phyloP scores from a whole-genome alignment of 2,888 invertebrate genomes.

The Tetranychus truncatus region DNA sequence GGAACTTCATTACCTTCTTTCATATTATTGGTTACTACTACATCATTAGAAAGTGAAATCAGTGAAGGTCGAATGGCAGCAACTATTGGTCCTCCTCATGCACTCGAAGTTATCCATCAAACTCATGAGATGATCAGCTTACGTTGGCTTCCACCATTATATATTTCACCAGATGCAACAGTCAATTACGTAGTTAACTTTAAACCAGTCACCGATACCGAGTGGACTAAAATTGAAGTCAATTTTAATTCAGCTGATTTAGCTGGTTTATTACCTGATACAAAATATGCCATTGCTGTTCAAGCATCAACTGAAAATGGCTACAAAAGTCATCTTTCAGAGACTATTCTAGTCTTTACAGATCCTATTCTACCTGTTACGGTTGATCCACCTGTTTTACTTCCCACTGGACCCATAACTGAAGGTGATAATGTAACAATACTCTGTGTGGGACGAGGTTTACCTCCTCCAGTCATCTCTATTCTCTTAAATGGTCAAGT shows the following conservation, averaged over 20 bases:
- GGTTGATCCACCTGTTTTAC: constrained; percentile 54
- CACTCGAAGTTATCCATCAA: constrained; percentile 54
- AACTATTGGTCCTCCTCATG: constrained; percentile 51
- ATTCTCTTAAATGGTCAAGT: constrained; percentile 56
- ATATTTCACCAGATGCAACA: constrained; percentile 26
- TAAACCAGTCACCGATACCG: constrained; percentile 29
- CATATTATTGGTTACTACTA: constrained; percentile 51
- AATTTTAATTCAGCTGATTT: constrained; percentile 52
- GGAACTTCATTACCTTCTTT: constrained; percentile 65
- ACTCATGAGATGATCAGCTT: constrained; percentile 64
- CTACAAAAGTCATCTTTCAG: constrained; percentile 48
- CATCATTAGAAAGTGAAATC: constrained; percentile 7
- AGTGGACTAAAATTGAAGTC: constrained; percentile 39
- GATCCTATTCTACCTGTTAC: constrained; percentile 69
- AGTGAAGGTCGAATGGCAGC: constrained; percentile 27
- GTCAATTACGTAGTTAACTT: constrained; percentile 38
- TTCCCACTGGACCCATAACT: constrained; percentile 59
- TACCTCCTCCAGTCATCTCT: constrained; percentile 64
- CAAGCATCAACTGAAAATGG: constrained; percentile 37
- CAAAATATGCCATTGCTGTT: constrained; percentile 33
- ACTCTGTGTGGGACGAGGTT: constrained; percentile 63
- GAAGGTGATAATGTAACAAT: constrained; percentile 73
- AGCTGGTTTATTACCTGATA: constrained; percentile 53
- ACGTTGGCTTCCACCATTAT: constrained; percentile 56
- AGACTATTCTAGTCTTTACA: constrained; percentile 65